Evolutionary conservation across 1,140 invertebrate genomes (phyloP).

Genomic region (Drosophila ironensis): DNA sequence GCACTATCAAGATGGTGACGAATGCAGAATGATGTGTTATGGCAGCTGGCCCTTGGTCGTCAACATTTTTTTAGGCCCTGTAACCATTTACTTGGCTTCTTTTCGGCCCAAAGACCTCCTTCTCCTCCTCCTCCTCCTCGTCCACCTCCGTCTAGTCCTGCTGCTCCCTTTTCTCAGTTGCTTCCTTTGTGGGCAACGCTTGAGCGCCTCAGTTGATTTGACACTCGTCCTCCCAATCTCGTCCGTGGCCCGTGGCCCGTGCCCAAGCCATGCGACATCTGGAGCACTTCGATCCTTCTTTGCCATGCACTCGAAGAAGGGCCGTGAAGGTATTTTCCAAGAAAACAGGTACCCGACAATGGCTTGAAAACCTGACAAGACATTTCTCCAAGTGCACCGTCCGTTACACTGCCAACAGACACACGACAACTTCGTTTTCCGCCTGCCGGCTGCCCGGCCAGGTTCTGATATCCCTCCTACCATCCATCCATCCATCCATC

Average conservation of each 20-base stretch:
- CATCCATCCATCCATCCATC: too few species aligned
- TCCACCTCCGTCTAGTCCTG: neutral
- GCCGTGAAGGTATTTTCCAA: neutral
- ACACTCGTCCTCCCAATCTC: conserved; percentile 46
- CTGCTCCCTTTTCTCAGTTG: conserved; percentile 5
- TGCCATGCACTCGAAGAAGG: neutral
- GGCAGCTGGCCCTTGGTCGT: conserved; percentile 35
- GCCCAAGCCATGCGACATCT: conserved; percentile 35
- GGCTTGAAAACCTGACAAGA: neutral
- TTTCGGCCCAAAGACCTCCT: neutral
- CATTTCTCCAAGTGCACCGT: conserved; percentile 9
- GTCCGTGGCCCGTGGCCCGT: conserved; percentile 22
- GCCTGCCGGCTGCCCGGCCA: neutral
- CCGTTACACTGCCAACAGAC: conserved; percentile 58
- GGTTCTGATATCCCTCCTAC: neutral
- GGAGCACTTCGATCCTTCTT: conserved; percentile 35
- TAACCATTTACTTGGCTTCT: conserved; percentile 29
- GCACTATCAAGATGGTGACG: conserved; percentile 69
- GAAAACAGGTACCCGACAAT: neutral
- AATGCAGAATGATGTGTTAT: conserved; percentile 48
- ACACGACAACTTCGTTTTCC: conserved; percentile 15
- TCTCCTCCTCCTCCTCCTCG: neutral
- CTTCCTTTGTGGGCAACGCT: conserved; percentile 45
- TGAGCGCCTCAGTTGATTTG: conserved; percentile 68
- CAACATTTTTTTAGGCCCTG: neutral